Percentiles rank a stretch among this genome's conserved stretches.
Evolutionary conservation across 2,888 invertebrate species (phyloP).

Genomic region (Macropis europaea): DNA sequence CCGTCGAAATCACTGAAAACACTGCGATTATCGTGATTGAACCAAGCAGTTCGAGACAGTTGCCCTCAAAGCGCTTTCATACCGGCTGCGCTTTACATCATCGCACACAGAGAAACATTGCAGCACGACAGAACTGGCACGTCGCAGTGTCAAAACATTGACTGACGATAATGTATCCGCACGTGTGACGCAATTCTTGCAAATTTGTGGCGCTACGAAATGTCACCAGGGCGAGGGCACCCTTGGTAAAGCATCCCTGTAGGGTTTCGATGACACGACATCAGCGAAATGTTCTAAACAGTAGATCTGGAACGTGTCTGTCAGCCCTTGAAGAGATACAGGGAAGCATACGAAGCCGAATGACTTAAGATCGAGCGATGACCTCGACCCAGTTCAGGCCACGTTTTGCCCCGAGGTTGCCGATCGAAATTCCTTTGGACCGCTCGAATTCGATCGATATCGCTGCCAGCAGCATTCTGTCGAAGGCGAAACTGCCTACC

Average conservation of each 20-base stretch:
- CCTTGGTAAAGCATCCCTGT: no score
- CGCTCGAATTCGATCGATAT: background rate
- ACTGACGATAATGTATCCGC: no score
- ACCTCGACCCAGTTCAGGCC: slow-evolving; percentile 59
- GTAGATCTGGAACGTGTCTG: no score
- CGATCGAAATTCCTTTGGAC: slow-evolving; percentile 14
- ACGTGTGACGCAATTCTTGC: background rate
- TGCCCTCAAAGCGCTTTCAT: no score
- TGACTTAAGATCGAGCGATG: slow-evolving; percentile 44
- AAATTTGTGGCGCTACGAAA: no score
- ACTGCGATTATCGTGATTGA: background rate
- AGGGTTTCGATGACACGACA: no score
- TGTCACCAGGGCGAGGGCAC: no score
- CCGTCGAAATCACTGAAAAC: background rate
- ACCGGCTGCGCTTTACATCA: background rate
- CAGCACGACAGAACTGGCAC: no score
- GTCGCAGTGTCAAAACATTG: no score
- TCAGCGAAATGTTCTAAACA: no score
- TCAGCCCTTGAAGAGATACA: no score
- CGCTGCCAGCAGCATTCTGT: background rate
- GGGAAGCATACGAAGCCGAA: background rate
- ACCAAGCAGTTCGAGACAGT: no score
- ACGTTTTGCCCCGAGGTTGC: slow-evolving; percentile 38
- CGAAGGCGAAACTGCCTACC: background rate
- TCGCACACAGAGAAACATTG: background rate